Evolutionary conservation across 2,113 vertebrate genomes (phyloP).

Genomic region (Podarcis cretensis): DNA sequence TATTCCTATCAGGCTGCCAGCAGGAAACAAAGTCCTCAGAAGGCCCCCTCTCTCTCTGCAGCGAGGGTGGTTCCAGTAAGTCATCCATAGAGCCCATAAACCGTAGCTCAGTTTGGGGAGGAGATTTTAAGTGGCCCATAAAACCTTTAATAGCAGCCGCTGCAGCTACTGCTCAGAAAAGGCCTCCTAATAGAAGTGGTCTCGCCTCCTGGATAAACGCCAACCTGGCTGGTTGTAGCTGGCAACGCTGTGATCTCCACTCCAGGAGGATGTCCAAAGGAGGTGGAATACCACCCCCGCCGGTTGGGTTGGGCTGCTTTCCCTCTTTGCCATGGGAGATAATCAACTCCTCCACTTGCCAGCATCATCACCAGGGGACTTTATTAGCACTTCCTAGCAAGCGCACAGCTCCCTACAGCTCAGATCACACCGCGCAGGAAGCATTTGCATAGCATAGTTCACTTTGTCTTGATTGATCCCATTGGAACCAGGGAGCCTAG

Average conservation of each 20-base stretch:
- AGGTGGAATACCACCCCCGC: background rate
- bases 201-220: background rate
- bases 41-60: background rate
- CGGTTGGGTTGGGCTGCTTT: background rate
- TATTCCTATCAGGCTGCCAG: background rate
- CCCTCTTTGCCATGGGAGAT: constrained; percentile 1
- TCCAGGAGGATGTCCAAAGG: background rate
- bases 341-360: background rate
- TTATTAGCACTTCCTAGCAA: background rate
- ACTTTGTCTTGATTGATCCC: constrained; percentile 31
- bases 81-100: background rate
- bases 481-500: background rate
- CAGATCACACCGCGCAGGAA: background rate
- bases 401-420: background rate
- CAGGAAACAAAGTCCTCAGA: constrained; percentile 3
- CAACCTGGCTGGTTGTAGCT: background rate
- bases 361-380: background rate
- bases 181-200: background rate
- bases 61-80: background rate
- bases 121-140: constrained; percentile 1
- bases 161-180: accelerated
- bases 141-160: background rate
- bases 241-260: background rate
- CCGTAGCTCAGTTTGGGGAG: constrained; percentile 1
- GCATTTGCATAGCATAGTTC: constrained; percentile 28